These are phyloP conservation scores for Miniopterus natalensis DNA, from an alignment of 2,113 vertebrate genomes.

Conservation along the genomic window DNA sequence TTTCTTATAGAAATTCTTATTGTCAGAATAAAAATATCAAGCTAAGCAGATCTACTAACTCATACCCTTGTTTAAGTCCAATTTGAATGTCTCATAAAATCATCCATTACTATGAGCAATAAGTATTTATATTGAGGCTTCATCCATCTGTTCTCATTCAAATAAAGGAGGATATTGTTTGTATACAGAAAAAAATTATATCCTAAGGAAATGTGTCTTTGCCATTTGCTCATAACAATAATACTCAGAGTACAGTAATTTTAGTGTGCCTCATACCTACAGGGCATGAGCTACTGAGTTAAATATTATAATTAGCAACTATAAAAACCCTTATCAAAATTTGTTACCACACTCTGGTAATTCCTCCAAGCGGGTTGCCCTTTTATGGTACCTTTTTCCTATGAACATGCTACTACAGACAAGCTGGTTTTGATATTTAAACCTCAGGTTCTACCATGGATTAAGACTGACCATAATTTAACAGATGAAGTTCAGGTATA, in stretches of 20 bases:
- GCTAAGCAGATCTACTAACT: slow-evolving; percentile 73
- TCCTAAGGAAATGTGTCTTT: slow-evolving; percentile 69
- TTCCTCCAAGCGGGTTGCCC: not conserved
- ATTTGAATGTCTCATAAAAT: slow-evolving; percentile 75
- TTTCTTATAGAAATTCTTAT: slow-evolving; percentile 73
- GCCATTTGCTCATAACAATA: slow-evolving; percentile 65
- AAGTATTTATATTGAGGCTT: slow-evolving; percentile 71
- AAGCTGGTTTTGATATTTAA: slow-evolving; percentile 42
- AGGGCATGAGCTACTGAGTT: slow-evolving; percentile 3
- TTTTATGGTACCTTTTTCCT: not conserved
- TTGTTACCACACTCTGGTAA: not conserved
- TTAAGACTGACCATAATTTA: slow-evolving; percentile 16
- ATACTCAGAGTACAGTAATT: slow-evolving; percentile 37
- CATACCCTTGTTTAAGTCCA: slow-evolving; percentile 67
- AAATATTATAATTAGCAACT: slow-evolving; percentile 61
- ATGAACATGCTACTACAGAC: slow-evolving; percentile 1
- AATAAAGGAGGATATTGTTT: slow-evolving; percentile 66
- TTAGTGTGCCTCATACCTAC: not conserved
- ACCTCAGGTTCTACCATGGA: slow-evolving; percentile 21
- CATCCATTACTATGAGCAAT: slow-evolving; percentile 66
- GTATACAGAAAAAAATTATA: slow-evolving; percentile 33
- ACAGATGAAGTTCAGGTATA: slow-evolving; percentile 20
- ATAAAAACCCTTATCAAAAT: slow-evolving; percentile 44
- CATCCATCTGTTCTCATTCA: slow-evolving; percentile 70
- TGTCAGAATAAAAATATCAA: slow-evolving; percentile 77